Base-by-base conservation (phyloP, 1,140 invertebrate species). In the Hycleus phaleratus region DNA sequence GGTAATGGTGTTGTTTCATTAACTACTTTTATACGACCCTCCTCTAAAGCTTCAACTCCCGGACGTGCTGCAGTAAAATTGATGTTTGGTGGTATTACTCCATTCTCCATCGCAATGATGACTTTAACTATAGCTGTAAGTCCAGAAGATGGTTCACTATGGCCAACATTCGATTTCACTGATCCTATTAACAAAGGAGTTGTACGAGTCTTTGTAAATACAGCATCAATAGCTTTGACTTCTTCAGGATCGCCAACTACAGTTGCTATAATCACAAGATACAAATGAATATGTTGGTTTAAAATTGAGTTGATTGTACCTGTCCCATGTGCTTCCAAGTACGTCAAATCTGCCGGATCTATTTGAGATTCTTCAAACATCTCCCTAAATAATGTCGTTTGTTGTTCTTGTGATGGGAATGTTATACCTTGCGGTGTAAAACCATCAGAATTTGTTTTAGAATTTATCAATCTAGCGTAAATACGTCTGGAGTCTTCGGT, bases 91-190 rank as follows among this genome's bases (percentile, higher is more conserved):
- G 90, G 84, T 62, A 95, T 82, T 3, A 78, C 74, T 12, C 83
- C 82, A 4, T 81, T 82, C 69, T 88, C 83, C 74, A 92, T 88
- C 0, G 86, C 82, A 43, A 93, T 76, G 32, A 77, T 73, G 63
- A 91, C 86, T 77, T 96, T 96, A 3, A 86, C 82, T 40, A 96
- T 65, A 1, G 90, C 88, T 71, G 88, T 91, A 0, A 91, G 74
- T 57, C 93, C 93, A 38, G 92, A 94, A 2, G 88, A 87, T 6
- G 92, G 86, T 74, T 98, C 95, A 0, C 89, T 82, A 72, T 98
- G 95, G 0, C 95, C 95, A 68, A 96, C 80, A 73, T 96, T 97
- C 0, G 93, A 93, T 71, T 98, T 98, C 1, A 95, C 80, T 0
- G 93, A 92, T 3, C 95, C 95, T 61, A 97, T 87, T 26, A 81